Evolutionary conservation across 2,113 vertebrate genomes (phyloP).

Genomic region (Rhineura floridana): DNA sequence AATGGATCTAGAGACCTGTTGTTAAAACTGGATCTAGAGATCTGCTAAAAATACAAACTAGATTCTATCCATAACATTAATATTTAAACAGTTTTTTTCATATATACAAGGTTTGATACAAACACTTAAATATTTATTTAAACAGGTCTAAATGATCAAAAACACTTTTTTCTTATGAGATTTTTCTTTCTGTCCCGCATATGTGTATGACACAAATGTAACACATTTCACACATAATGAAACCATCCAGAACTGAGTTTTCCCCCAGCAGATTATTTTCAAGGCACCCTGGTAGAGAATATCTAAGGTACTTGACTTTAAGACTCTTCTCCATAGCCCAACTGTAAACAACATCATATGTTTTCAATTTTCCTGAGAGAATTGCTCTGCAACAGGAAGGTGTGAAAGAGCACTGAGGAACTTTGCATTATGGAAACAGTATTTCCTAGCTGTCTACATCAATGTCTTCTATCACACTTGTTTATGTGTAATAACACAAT

Average conservation of each 20-base stretch:
- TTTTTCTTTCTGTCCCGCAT: background rate
- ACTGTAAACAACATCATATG: conserved; percentile 10
- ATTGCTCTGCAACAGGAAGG: background rate
- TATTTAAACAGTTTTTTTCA: background rate
- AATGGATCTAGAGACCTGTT: background rate
- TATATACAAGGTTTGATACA: background rate
- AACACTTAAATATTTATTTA: background rate
- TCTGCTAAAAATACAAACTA: no score
- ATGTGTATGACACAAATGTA: conserved; percentile 11
- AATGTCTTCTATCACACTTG: background rate
- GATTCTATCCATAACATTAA: background rate
- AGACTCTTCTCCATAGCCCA: background rate
- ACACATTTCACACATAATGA: conserved; percentile 28
- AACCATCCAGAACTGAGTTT: conserved; percentile 4
- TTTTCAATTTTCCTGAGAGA: conserved; percentile 7
- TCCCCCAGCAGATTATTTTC: conserved; percentile 14
- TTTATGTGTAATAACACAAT: background rate
- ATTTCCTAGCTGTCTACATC: background rate
- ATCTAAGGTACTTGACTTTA: background rate
- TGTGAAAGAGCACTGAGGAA: background rate
- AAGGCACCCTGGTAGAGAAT: background rate
- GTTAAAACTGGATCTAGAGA: no score
- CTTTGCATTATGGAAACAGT: background rate
- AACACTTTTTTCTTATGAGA: no score
- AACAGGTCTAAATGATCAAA: no score